Evolutionary conservation across 2,888 invertebrate genomes (phyloP), one percentile per base, ranked within the genome.

Genomic region (Epinotia brunnichana): DNA sequence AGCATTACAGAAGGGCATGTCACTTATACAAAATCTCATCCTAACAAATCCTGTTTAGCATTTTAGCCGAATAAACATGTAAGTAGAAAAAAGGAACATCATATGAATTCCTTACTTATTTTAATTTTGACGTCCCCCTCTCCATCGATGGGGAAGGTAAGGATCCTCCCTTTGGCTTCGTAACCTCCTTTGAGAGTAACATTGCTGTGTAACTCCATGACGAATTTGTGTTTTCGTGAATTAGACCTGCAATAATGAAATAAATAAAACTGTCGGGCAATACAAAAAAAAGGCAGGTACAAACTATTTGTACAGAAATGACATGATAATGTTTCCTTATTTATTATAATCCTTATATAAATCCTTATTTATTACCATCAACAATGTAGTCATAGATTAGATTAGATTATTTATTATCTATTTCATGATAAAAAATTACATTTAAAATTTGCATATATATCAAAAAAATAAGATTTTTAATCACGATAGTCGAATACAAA

Each of bases 121-220:
- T 87, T 90, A 17, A 93, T 80, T 84, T 90, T 90, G 3, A 91
- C 92, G 13, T 89, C 85, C 2, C 93, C 93, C 59, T 81, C 91
- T 2, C 93, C 93, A 63, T 93, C 88, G 41, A 93, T 92, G n/a
- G 88, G 87, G 80, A 93, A 91, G 13, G 92, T 77, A 1, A 93
- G 81, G 17, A 93, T 83, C 76, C 81, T 85, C 5, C 93, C 93
- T 0, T 81, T 69, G 2, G 93, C 93, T 2, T 87, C 88, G 73
- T 92, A 93, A 72, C 85, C 83, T 44, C 93, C 93, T 77, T 85
- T 88, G 71, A 92, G 89, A 2, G 93, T 92, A 59, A 93, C 76
- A 73, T 93, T 93, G 78, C 89, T 88, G 74, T 90, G 92, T 75
- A 92, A 90, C 10, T 85, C 85, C 41, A 93, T 73, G 0, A 83